Evolutionary conservation across 2,797 vertebrate genomes (phyloP).

Genomic region (Melanotaenia pygmaea): DNA sequence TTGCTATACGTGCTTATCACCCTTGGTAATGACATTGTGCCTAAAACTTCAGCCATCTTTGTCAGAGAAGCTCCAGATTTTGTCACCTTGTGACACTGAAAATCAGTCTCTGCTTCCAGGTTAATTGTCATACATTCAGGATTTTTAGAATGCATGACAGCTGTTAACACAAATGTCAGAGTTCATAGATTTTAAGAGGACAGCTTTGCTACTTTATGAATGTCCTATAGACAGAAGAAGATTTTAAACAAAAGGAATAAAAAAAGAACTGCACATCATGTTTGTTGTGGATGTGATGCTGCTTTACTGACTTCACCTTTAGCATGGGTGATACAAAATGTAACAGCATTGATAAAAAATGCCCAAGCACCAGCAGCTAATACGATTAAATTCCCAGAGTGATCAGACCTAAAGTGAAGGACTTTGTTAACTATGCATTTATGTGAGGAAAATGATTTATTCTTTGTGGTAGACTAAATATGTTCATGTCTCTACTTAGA

Average conservation of each 20-base stretch:
- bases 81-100: slow-evolving; percentile 19
- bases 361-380: too few relatives aligned
- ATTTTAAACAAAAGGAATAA: not conserved
- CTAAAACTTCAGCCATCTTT: slow-evolving; percentile 23
- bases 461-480: not conserved
- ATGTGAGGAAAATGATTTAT: not conserved
- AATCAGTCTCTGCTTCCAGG: slow-evolving; percentile 27
- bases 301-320: not conserved
- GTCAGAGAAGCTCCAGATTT: slow-evolving; percentile 18
- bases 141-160: not conserved
- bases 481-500: not conserved
- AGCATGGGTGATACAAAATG: not conserved
- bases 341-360: too few relatives aligned
- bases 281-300: not conserved
- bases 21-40: slow-evolving; percentile 17
- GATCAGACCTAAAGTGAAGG: not conserved
- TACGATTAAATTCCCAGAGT: too few relatives aligned
- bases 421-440: not conserved
- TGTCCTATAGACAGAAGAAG: not conserved
- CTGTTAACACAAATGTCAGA: not conserved
- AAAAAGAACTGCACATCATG: not conserved
- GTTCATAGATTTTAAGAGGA: not conserved
- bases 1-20: too few relatives aligned
- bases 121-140: slow-evolving; percentile 20
- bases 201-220: not conserved